These are phyloP conservation scores for Peromyscus maniculatus DNA, from an alignment of 2,113 vertebrate genomes.

Conservation along the genomic window DNA sequence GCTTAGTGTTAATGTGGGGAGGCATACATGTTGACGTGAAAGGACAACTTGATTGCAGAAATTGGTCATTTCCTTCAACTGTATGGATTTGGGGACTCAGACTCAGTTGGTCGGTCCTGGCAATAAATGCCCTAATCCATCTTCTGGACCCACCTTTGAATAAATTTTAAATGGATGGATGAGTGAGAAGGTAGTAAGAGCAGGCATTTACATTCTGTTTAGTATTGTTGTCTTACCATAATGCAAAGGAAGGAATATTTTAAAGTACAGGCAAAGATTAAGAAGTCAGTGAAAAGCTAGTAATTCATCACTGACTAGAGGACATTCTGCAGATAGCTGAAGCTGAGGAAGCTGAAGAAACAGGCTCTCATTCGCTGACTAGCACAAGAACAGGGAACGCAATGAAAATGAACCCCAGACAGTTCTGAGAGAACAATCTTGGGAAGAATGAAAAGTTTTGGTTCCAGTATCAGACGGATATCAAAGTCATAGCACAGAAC, in stretches of 20 bases:
- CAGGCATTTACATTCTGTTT: constrained; percentile 60
- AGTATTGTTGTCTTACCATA: constrained; percentile 41
- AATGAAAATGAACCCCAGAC: constrained; percentile 73
- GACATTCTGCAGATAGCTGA: constrained; percentile 72
- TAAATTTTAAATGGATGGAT: constrained; percentile 65
- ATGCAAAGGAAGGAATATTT: constrained; percentile 44
- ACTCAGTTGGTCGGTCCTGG: background rate
- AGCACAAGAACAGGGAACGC: constrained; percentile 42
- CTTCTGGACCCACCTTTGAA: background rate
- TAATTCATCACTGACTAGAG: constrained; percentile 79
- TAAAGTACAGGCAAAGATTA: constrained; percentile 69
- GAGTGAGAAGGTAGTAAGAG: constrained; percentile 44
- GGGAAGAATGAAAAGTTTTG: constrained; percentile 55
- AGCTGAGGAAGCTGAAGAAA: constrained; percentile 67
- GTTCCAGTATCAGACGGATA: constrained; percentile 60
- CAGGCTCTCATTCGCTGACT: constrained; percentile 74
- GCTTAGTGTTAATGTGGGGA: background rate
- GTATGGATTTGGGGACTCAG: background rate
- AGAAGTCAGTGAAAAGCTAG: constrained; percentile 74
- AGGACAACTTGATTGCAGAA: background rate
- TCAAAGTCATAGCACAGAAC: constrained; percentile 51
- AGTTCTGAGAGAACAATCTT: constrained; percentile 59
- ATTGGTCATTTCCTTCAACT: background rate
- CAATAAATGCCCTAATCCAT: background rate
- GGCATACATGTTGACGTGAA: background rate